Evolutionary conservation across 2,797 vertebrate genomes (phyloP).

Genomic region (Muscicapa comitata): DNA sequence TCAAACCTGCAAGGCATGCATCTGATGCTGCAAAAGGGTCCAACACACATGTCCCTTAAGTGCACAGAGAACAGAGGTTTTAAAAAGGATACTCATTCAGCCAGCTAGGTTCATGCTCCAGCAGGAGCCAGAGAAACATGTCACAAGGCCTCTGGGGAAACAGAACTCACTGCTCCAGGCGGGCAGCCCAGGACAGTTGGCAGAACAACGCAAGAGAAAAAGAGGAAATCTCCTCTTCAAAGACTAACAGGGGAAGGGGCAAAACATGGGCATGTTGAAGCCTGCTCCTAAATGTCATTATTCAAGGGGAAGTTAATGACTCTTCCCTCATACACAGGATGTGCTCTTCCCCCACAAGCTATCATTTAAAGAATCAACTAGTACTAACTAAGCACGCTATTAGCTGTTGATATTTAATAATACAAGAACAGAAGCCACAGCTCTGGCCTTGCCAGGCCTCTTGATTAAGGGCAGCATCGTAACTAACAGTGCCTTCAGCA

Average conservation of each 20-base stretch:
- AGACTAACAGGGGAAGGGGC: neutral
- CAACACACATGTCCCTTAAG: neutral
- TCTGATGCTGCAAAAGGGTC: neutral
- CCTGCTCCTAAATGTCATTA: constrained; percentile 4
- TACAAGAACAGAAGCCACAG: constrained; percentile 19
- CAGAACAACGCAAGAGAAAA: neutral
- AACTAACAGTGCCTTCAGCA: constrained; percentile 8
- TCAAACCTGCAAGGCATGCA: neutral
- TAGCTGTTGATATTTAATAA: constrained; percentile 52
- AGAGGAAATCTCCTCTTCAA: neutral
- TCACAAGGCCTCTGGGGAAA: neutral
- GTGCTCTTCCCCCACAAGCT: neutral
- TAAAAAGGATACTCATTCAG: neutral
- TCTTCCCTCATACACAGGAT: neutral
- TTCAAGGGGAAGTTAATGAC: constrained; percentile 9
- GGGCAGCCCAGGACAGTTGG: neutral
- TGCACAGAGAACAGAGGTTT: neutral
- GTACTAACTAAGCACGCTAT: constrained; percentile 11
- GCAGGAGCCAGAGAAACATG: neutral
- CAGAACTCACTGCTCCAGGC: neutral
- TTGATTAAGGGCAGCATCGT: neutral
- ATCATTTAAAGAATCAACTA: constrained; percentile 19
- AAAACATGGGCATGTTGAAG: neutral
- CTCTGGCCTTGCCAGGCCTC: neutral
- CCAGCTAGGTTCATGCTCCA: neutral